Evolutionary conservation across 2,888 invertebrate species (phyloP), one percentile per base, ranked within the genome.

Genomic region (Agrilus mali): DNA sequence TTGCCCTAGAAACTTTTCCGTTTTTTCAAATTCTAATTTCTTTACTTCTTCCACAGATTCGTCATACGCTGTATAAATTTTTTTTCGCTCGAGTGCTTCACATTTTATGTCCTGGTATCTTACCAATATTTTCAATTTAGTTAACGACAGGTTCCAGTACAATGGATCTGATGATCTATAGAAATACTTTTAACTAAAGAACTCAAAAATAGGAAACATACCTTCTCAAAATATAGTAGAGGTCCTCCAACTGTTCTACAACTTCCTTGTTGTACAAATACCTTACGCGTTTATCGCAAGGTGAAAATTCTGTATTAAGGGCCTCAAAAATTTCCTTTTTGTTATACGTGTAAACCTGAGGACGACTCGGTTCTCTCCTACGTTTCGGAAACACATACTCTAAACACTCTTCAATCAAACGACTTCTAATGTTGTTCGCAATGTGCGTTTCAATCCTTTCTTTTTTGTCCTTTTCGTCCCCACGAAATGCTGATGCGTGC

Each of bases 401-500:
- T 12, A 48, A 36, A 7, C 15, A 14, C 31, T 52, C 51, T 38
- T 47, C 50, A 34, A 53, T 51, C 37, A 50, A 40, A 34, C 49
- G 43, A 16, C 43, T 39, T 36, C 49, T 46, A 7, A 55, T 41
- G 20, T 46, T 49, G n/a, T 41, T 46, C 17, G 49, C 42, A 32
- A 53, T 42, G 17, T 42, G 41, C 15, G 45, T 36, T 48, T 39
- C 53, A 49, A 38, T 60, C 52, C 33, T 60, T 54, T 49, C 61
- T 62, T 37, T 46, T 53, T 40, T 54, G 52, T 2, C 55, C 22
- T 47, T 47, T 2, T 55, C 53, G 20, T 62, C 42, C 43, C 68
- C 57, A 57, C 65, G 65, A 15, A 60, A 47, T 3, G 67, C 55
- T 52, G 70, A 69, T 4, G 64, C 72, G 34, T 60, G 56, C 17